These are phyloP conservation scores for Aphodius sticticus DNA, from an alignment of 2,888 invertebrate species.

Conservation along the genomic window DNA sequence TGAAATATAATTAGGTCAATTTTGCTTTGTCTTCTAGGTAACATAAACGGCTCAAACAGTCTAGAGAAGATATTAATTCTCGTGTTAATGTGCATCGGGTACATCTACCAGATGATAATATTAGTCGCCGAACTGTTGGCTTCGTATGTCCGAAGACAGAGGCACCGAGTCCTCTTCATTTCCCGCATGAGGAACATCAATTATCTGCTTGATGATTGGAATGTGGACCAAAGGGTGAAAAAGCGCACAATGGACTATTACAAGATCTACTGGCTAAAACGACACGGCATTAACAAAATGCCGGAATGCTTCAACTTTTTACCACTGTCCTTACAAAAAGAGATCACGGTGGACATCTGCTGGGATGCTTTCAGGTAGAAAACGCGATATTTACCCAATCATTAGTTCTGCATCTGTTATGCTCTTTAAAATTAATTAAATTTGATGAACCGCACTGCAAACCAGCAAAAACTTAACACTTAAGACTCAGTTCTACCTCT, in stretches of 20 bases:
- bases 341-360: constrained; percentile 63
- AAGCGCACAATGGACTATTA: constrained; percentile 55
- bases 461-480: too few relatives aligned
- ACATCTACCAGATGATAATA: constrained; percentile 29
- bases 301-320: constrained; percentile 60
- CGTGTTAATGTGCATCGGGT: constrained; percentile 26
- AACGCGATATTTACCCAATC: neutral
- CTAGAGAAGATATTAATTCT: constrained; percentile 25
- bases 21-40: constrained; percentile 21
- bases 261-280: constrained; percentile 64
- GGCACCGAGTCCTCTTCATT: constrained; percentile 31
- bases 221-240: constrained; percentile 33
- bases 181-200: constrained; percentile 30
- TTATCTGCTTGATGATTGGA: constrained; percentile 33
- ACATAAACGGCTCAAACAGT: constrained; percentile 17
- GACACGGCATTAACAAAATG: constrained; percentile 61
- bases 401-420: too few relatives aligned
- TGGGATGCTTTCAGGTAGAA: constrained; percentile 61
- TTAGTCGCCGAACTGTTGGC: constrained; percentile 30
- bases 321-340: constrained; percentile 63
- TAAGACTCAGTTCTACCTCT: too few relatives aligned
- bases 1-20: constrained; percentile 9
- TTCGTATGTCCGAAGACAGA: constrained; percentile 26
- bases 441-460: too few relatives aligned
- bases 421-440: too few relatives aligned